Evolutionary conservation across 2,797 vertebrate genomes (phyloP), one percentile per base, ranked within the genome.

Genomic region (Pseudochirops cupreus): DNA sequence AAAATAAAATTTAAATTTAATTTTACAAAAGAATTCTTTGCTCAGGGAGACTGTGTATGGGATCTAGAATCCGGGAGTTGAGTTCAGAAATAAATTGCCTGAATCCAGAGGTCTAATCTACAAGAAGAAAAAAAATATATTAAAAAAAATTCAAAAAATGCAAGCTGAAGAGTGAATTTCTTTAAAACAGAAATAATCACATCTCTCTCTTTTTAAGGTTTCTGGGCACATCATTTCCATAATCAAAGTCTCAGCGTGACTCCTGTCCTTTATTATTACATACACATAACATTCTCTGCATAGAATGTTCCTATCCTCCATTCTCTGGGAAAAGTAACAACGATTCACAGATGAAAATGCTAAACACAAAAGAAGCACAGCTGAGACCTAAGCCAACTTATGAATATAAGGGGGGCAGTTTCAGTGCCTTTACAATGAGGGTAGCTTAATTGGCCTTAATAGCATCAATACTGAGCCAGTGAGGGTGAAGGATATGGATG

Each of bases 261-360:
- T 58, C 10, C 24, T 29, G 92, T 31, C 52, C 92, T 96, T 95
- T 50, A 96, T 58, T 95, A 96, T 96, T n/a, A 93, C 96, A 95
- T 90, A 54, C 18, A 91, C 6, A 56, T 28, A 94, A 57, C 46
- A 94, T 94, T 93, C 94, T 95, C 67, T 91, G 94, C 46, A 90
- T 6, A n/a, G 26, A 91, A 54, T 95, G 90, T 96, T 94, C 29
- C 59, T 93, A 93, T 91, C 13, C 56, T 7, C 53, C 96, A 2
- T 96, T 50, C 28, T 87, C 55, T 90, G 39, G 91, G 54, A 95
- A 92, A n/a, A 50, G 39, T 50, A 82, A 33, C 59, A 95, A 95
- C 82, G 33, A 0, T 91, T 0, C 29, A 26, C 55, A 21, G 16
- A 50, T 16, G 29, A 0, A 50, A 39, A 92, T 92, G 55, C 89